These are phyloP conservation scores for Crypturellus undulatus DNA, from an alignment of 2,113 vertebrate species.

Conservation along the genomic window DNA sequence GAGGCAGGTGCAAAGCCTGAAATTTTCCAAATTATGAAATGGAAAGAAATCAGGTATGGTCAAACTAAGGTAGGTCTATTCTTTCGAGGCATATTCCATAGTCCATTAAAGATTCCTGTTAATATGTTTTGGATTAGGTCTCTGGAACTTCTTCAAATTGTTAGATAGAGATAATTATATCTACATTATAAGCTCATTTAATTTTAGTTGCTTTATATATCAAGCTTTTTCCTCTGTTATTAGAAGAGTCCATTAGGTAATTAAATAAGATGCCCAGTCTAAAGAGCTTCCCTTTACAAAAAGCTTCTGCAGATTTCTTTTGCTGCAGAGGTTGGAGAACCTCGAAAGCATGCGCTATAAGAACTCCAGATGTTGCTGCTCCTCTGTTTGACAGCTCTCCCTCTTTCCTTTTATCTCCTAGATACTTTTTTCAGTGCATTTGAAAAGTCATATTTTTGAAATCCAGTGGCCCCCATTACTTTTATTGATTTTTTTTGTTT, in stretches of 20 bases:
- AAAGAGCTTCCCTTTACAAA: not conserved
- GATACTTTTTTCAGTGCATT: not conserved
- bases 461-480: not conserved
- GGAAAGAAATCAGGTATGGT: not conserved
- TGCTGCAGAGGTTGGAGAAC: not conserved
- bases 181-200: not conserved
- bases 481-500: not conserved
- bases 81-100: not conserved
- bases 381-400: not conserved
- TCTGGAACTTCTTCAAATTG: not conserved
- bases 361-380: accelerated
- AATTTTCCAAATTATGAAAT: not conserved
- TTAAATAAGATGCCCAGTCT: not conserved
- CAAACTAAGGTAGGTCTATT: not conserved
- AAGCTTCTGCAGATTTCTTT: not conserved
- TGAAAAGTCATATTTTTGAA: not conserved
- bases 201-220: not conserved
- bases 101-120: not conserved
- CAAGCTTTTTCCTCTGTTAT: not conserved
- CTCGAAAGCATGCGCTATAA: not conserved
- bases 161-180: not conserved
- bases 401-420: not conserved
- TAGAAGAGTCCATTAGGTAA: not conserved
- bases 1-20: not conserved
- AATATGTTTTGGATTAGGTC: not conserved